These are phyloP conservation scores for Lissonota sp. DNA, from an alignment of 2,888 invertebrate species.

Conservation along the genomic window DNA sequence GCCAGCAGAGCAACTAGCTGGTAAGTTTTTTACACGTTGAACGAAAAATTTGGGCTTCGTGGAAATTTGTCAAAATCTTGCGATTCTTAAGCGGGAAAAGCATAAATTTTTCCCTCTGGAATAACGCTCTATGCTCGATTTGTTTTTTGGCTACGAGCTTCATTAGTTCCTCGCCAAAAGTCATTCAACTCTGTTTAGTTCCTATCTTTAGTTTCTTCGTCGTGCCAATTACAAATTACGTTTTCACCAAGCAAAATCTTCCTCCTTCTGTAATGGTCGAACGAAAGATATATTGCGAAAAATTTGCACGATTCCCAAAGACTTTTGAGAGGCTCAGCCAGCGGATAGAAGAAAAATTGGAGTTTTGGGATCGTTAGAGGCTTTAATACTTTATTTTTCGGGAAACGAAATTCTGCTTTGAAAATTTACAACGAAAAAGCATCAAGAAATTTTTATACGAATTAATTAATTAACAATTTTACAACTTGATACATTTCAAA, in stretches of 20 bases:
- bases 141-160: neutral
- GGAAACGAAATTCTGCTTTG: no score
- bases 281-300: no score
- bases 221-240: conserved; percentile 16
- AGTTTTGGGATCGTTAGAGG: no score
- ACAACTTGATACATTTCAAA: no score
- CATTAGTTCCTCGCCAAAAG: neutral
- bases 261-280: neutral
- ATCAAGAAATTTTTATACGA: no score
- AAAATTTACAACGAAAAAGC: no score
- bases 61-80: neutral
- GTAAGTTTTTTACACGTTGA: conserved; percentile 85
- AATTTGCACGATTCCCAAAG: no score
- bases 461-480: neutral
- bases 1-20: conserved; percentile 95
- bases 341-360: no score
- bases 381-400: no score
- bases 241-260: neutral
- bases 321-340: no score
- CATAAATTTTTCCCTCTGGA: neutral
- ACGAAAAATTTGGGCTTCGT: conserved; percentile 8
- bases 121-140: neutral
- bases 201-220: conserved; percentile 16
- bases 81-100: neutral
- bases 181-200: conserved; percentile 4